Evolutionary conservation across 2,888 invertebrate species (phyloP).

Genomic region (Cryptocheilus praepositus): DNA sequence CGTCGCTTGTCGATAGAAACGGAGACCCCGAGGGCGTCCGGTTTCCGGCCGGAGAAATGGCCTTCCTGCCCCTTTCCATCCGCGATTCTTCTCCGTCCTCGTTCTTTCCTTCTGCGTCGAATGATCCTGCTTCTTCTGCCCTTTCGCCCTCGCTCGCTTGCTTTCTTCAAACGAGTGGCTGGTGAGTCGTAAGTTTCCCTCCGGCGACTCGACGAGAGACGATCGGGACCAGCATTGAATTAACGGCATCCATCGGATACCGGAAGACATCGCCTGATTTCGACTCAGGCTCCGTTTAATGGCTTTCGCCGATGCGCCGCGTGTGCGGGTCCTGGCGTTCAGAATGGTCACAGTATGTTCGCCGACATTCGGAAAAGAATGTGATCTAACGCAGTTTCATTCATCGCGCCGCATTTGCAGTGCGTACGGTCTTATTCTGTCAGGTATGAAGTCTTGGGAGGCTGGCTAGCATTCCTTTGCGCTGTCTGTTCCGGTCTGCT

Average conservation of each 20-base stretch:
- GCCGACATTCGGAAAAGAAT: no score
- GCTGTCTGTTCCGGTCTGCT: no score
- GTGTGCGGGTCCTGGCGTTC: no score
- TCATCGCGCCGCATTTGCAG: no score
- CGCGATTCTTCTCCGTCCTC: slow-evolving; percentile 28
- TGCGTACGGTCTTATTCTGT: no score
- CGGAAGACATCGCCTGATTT: slow-evolving; percentile 51
- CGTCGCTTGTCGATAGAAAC: slow-evolving; percentile 59
- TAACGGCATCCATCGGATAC: slow-evolving; percentile 57
- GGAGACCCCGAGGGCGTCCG: slow-evolving; percentile 55
- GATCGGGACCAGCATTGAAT: slow-evolving; percentile 54
- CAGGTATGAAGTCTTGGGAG: no score
- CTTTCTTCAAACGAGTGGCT: slow-evolving; percentile 34
- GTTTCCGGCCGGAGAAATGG: slow-evolving; percentile 68
- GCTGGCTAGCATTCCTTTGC: no score
- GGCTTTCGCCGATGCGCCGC: not conserved
- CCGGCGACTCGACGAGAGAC: slow-evolving; percentile 6
- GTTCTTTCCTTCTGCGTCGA: slow-evolving; percentile 3
- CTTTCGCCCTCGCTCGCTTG: slow-evolving; percentile 36
- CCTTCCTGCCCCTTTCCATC: slow-evolving; percentile 48
- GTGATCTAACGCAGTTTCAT: no score
- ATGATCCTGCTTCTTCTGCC: slow-evolving; percentile 4
- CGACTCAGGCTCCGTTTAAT: not conserved
- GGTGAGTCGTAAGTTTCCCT: slow-evolving; percentile 31
- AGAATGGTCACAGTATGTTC: no score